A percentile compares a stretch with the other conserved stretches of the same genome.
These are phyloP conservation scores for Sipha flava DNA, from an alignment of 1,140 invertebrate genomes.

Conservation along the genomic window DNA sequence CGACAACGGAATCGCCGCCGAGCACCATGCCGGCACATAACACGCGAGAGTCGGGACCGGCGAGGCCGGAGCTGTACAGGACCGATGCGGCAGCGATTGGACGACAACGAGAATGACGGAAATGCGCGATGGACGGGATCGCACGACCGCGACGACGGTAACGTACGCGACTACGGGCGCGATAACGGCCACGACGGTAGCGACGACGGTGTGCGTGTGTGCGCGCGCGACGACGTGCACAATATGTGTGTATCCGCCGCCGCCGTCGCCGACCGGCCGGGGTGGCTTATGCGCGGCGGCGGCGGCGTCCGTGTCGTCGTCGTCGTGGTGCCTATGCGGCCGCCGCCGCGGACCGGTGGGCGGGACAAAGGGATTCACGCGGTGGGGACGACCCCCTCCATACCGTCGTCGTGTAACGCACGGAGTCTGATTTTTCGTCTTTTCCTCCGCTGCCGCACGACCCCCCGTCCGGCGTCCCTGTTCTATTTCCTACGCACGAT, in stretches of 20 bases:
- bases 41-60: background rate
- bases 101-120: background rate
- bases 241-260: conserved; percentile 19
- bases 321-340: background rate
- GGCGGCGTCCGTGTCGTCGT: background rate
- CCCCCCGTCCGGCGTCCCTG: no score
- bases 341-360: conserved; percentile 3
- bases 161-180: background rate
- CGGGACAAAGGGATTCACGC: conserved; percentile 24
- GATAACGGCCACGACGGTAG: no score
- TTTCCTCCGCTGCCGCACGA: no score
- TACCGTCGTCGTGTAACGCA: background rate
- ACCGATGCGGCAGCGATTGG: background rate
- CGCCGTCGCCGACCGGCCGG: conserved; percentile 12
- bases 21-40: conserved; percentile 19
- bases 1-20: conserved; percentile 15
- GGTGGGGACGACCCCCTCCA: conserved; percentile 4
- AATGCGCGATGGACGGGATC: background rate
- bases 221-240: conserved; percentile 24
- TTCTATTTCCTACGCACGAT: no score
- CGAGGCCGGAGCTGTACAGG: background rate
- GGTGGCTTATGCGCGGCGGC: conserved; percentile 17
- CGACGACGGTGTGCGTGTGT: background rate
- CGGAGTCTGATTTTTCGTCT: background rate
- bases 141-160: background rate